A percentile compares a stretch with the other conserved stretches of the same genome.
Evolutionary conservation across 2,888 invertebrate species (phyloP).

Genomic region (Dexiosoma caninum): DNA sequence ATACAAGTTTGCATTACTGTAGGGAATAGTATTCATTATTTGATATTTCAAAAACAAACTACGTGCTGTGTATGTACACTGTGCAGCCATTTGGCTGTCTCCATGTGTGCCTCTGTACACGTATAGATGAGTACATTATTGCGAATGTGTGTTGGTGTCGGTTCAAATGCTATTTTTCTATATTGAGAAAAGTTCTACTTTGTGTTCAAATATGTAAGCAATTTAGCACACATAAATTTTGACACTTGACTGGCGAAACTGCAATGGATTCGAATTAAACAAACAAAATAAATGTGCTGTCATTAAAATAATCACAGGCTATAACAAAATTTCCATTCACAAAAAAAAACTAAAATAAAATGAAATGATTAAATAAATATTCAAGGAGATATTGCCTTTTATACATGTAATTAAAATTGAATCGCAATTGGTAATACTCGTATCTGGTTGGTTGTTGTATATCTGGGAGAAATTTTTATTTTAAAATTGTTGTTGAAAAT

Average conservation of each 20-base stretch:
- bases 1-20: constrained; percentile 19
- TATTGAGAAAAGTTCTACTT: constrained; percentile 37
- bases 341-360: background rate
- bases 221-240: constrained; percentile 60
- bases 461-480: too few species aligned
- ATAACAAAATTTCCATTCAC: constrained; percentile 12
- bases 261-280: constrained; percentile 23
- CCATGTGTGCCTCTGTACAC: background rate
- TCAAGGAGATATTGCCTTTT: background rate
- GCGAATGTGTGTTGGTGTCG: background rate
- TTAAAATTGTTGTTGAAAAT: too few species aligned
- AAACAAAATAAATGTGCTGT: constrained; percentile 16
- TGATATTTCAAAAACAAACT: background rate
- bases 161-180: constrained; percentile 3
- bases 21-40: constrained; percentile 24
- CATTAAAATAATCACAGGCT: constrained; percentile 43
- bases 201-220: constrained; percentile 39
- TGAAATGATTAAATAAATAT: background rate
- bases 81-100: background rate
- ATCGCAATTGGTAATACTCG: background rate
- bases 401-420: background rate
- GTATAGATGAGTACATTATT: background rate
- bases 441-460: too few species aligned
- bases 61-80: background rate
- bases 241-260: constrained; percentile 59